A percentile compares a stretch with the other conserved stretches of the same genome.
phyloP scores from a whole-genome alignment of 2,888 invertebrate species.

The Platycnemis pennipes region DNA sequence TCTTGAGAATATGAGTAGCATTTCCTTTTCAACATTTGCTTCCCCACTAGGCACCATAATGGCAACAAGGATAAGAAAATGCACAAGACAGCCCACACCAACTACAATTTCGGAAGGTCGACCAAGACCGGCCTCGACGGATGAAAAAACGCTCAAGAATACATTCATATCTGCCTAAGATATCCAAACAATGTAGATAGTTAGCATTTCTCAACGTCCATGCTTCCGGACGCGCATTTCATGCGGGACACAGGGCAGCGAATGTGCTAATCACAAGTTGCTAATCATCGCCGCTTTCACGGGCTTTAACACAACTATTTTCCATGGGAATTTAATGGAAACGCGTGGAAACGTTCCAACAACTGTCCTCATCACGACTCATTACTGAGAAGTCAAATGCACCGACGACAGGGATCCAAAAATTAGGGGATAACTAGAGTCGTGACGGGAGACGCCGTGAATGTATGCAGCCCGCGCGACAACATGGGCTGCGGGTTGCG shows the following conservation, averaged over 20 bases:
- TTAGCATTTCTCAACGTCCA: not conserved
- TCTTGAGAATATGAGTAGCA: no score
- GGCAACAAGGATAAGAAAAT: no score
- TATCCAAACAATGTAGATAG: not conserved
- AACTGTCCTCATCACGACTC: not conserved
- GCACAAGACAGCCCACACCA: no score
- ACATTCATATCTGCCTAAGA: not conserved
- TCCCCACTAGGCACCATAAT: no score
- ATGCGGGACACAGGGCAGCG: not conserved
- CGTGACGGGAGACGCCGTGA: conserved; percentile 56
- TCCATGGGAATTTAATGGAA: not conserved
- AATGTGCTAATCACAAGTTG: not conserved
- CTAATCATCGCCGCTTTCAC: not conserved
- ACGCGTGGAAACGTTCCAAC: not conserved
- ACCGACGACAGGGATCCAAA: not conserved
- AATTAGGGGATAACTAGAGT: conserved; percentile 54
- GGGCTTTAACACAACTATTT: not conserved
- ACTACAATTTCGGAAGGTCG: no score
- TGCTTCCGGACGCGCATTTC: no score
- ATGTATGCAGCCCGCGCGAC: conserved; percentile 60
- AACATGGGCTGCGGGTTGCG: conserved; percentile 60
- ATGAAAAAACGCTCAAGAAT: not conserved
- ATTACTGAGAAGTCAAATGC: not conserved
- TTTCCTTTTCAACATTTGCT: no score
- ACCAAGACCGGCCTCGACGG: not conserved